Base-by-base conservation (phyloP, 1,140 invertebrate species). In the Aphaenogaster ashmeadi region DNA sequence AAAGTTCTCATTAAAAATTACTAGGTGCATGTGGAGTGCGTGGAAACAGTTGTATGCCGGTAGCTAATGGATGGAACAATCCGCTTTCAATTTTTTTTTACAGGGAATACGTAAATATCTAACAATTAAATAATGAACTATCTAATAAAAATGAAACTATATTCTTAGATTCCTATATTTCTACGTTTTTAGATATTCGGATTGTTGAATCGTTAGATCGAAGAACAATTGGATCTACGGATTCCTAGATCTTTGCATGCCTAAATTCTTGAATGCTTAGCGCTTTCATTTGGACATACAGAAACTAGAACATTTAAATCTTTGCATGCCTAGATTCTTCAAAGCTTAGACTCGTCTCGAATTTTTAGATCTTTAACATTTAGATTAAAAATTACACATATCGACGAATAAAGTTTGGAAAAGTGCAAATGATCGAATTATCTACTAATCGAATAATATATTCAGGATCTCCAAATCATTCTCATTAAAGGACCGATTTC, bases 1-100 rank as follows among this genome's bases (percentile, higher is more conserved):
- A 87, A 78, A 7, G 2, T 84, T 21, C 27, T 71, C 9, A 0
- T 84, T 60, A 38, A n/a, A 84, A 62, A 47, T 56, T 60, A 58
- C 27, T 69, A 58, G 1, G 33, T 50, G 11, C 21, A 56, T 13
- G 9, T 71, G 21, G 13, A n/a, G 11, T 47, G 44, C 33, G 44
- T 44, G 13, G 15, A 38, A 85, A 64, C 4, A 87, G 36, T 66
- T 13, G 7, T 81, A 62, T 54, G 60, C 44, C 67, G 21, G 69
- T 58, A 81, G 4, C 21, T 41, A 77, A 33, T n/a, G 13, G 18
- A 79, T 69, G 33, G 27, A 67, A 80, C 33, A 74, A 60, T 60
- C 1, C 13, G 33, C 4, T 47, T 84, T 72, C 27, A 44, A 74
- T 58, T 62, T 84, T 13, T 74, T 75, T 41, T n/a, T 13, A 72